Evolutionary conservation across 2,888 invertebrate species (phyloP), one percentile per base, ranked within the genome.

Genomic region (Actias luna): DNA sequence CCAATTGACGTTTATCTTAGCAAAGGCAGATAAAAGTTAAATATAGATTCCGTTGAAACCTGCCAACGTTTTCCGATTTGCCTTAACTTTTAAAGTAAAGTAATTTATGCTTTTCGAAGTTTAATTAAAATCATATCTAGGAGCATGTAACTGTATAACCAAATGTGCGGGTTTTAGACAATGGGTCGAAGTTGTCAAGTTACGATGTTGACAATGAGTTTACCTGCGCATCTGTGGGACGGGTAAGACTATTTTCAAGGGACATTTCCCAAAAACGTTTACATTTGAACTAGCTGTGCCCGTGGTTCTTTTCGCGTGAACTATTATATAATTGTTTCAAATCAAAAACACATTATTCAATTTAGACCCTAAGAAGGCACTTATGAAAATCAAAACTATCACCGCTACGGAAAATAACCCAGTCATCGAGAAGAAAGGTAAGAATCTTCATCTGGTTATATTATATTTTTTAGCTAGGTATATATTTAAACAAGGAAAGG

Each of bases 1-100:
- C 71, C 73, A 77, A 81, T 76, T 77, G 76, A 70, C 79, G 77
- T 85, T 82, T 80, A 73, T 80, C 80, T 81, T 79, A 65, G 69
- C 67, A 68, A 72, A 77, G 77, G 76, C 78, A 74, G 75, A 69
- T 72, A 74, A 64, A 83, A 85, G 81, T 82, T 75, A 83, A 85
- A 85, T 75, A 84, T 68, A 59, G 29, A 33, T 55, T 22, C 42
- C 33, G 50, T 63, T 55, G 59, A 52, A 59, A 55, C 31, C 22
- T 35, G 8, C 18, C 61, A 55, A 25, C 39, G 29, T 57, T 39
- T 61, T 29, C 39, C 25, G 31, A 57, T 57, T 27, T 16, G 2
- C 0, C n/a, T 12, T 31, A 31, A 61, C 57, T 61, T 61, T 57
- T 42, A 58, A 42, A 61, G 52, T 29, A 27, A 61, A 39, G 57